Evolutionary conservation across 2,113 vertebrate genomes (phyloP), one percentile per base, ranked within the genome.

Genomic region (Gracilinanus agilis): DNA sequence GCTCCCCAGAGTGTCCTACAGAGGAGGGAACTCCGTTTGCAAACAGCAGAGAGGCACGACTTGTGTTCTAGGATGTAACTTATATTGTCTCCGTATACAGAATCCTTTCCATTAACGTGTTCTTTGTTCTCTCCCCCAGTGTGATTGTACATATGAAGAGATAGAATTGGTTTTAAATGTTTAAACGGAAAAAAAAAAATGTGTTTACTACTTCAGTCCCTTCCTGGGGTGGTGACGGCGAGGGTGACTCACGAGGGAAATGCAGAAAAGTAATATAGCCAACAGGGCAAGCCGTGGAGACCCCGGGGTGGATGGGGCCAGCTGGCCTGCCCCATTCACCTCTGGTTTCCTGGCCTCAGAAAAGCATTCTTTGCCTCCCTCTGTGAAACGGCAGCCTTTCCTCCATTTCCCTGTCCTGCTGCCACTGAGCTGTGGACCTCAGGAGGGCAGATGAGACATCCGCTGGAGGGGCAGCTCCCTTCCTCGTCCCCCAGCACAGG

Each of bases 41-140:
- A 97, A 96, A 93, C 96, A 98, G 94, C 97, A 94, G 96, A 97
- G 96, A 96, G 92, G 97, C 92, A 97, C 98, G 98, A 97, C 94
- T 98, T 98, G 95, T 98, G 98, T 99, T 98, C 89, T 98, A 98
- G 93, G 98, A 96, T 98, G 98, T 99, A 98, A 98, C 98, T 99
- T 98, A 98, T 99, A 98, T 98, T 98, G 99, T 99, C 98, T 98
- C 98, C 98, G 98, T 99, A 98, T 98, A 98, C 97, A 97, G 98
- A 98, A 98, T 98, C 98, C 98, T 98, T 90, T 94, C 89, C 97
- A 98, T 98, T 98, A 98, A 98, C 98, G 16, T 27, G 92, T 55
- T 90, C 24, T 92, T 83, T 23, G n/a, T 67, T 25, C 88, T 34
- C 0, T 0, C 49, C n/a, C 24, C 93, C 93, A 89, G 96, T 98